phyloP scores from a whole-genome alignment of 2,888 invertebrate species.

The Eupithecia centaureata region DNA sequence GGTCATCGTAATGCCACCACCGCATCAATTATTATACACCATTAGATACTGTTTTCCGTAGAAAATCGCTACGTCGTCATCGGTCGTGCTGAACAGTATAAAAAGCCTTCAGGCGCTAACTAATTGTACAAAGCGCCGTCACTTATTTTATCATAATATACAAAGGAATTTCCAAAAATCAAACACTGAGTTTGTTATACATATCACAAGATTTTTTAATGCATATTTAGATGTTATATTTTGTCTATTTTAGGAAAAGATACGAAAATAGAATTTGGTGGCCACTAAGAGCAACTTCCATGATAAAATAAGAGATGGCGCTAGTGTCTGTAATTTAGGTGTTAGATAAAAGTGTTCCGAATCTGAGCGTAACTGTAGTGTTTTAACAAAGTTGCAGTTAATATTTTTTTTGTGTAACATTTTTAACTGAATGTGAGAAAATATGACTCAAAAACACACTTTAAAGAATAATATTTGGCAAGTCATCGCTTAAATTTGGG shows the following conservation, averaged over 20 bases:
- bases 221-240: no score
- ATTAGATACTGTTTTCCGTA: background rate
- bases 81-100: background rate
- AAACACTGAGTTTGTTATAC: no score
- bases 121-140: no score
- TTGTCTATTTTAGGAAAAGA: no score
- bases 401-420: conserved; percentile 2
- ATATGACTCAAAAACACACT: conserved; percentile 26
- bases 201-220: no score
- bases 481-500: conserved; percentile 22
- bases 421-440: conserved; percentile 30
- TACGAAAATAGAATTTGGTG: no score
- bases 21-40: background rate
- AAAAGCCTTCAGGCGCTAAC: no score
- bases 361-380: background rate
- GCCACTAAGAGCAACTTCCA: no score
- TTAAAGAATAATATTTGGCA: conserved; percentile 30
- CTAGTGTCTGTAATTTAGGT: no score
- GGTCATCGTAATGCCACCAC: background rate
- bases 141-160: no score
- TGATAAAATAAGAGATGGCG: no score
- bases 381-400: background rate
- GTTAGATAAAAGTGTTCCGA: background rate
- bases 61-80: background rate
- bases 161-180: no score